Evolutionary conservation across 2,797 vertebrate genomes (phyloP), one percentile per base, ranked within the genome.

Genomic region (Stomatorhinus walkeri): DNA sequence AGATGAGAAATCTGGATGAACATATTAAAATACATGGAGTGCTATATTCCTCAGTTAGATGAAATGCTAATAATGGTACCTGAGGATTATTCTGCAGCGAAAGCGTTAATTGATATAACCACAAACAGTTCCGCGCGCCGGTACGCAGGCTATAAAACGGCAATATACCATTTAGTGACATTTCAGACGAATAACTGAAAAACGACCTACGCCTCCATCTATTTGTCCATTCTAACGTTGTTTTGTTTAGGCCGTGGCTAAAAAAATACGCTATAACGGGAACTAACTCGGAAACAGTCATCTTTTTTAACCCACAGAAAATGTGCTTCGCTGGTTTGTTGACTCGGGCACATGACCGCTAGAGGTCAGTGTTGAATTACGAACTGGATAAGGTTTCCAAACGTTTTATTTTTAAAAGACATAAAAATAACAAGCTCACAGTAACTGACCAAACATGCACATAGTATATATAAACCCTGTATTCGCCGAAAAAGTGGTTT

Each of bases 311-410:
- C 40, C 6, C 36, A 36, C 14, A n/a, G 36, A 7, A 40, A n/a
- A 79, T 43, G 19, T 4, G 19, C 76, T 43, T n/a, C 6, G 36
- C 76, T 19, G 7, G 7, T 43, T n/a, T 81, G 19, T n/a, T 81
- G 76, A 46, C 40, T 19, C 19, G 76, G 36, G 40, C 7, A 19
- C 40, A 40, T 91, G 1, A 89, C 93, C 95, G 91, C 94, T 94
- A 95, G 94, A 93, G 94, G 94, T 92, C 93, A 92, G 93, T 94
- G 93, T 95, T 94, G 93, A 92, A 93, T 92, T 89, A 88, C 43
- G 52, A 59, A 72, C 54, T 85, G 81, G 52, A 87, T 56, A 19
- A 10, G 14, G 28, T 85, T 48, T 54, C 49, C 4, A 9, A 9
- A 87, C 24, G 28, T 56, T 56, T 59, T 49, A 85, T 56, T 87